Evolutionary conservation across 2,797 vertebrate genomes (phyloP).

Genomic region (Ceyx erithaca): DNA sequence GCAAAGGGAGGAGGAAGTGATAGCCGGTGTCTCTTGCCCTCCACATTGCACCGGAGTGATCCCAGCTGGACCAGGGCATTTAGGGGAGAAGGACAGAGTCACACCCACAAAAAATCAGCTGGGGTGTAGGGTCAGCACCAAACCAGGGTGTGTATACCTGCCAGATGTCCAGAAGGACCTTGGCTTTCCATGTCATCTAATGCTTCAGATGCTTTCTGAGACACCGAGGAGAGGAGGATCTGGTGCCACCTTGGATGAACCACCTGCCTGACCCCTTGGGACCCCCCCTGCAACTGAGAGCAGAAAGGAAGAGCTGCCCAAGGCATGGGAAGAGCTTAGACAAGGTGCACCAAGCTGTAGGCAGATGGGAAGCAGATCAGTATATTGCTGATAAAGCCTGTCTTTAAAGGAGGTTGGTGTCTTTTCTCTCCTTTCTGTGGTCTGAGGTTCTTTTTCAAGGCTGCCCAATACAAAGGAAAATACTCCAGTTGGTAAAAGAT

Average conservation of each 20-base stretch:
- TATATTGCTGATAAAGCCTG: background rate
- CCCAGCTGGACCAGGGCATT: background rate
- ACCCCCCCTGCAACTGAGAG: background rate
- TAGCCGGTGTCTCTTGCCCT: background rate
- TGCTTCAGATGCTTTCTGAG: background rate
- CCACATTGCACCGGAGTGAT: fast-evolving
- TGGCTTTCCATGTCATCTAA: background rate
- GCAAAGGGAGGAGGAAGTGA: background rate
- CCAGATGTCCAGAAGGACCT: background rate
- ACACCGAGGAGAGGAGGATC: fast-evolving
- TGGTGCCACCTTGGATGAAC: background rate
- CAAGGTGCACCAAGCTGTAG: background rate
- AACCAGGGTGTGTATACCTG: background rate
- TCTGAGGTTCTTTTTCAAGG: background rate
- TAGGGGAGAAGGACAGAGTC: background rate
- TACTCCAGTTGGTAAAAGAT: background rate
- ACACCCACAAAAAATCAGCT: background rate
- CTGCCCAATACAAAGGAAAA: background rate
- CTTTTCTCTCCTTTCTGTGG: background rate
- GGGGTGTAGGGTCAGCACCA: fast-evolving
- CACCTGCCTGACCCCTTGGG: fast-evolving
- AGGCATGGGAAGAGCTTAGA: background rate
- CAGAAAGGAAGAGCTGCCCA: background rate
- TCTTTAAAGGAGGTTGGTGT: background rate
- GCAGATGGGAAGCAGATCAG: background rate